Conservation (phyloP, 2,797 vertebrate genomes). For the Leptoclinus maculatus region DNA sequence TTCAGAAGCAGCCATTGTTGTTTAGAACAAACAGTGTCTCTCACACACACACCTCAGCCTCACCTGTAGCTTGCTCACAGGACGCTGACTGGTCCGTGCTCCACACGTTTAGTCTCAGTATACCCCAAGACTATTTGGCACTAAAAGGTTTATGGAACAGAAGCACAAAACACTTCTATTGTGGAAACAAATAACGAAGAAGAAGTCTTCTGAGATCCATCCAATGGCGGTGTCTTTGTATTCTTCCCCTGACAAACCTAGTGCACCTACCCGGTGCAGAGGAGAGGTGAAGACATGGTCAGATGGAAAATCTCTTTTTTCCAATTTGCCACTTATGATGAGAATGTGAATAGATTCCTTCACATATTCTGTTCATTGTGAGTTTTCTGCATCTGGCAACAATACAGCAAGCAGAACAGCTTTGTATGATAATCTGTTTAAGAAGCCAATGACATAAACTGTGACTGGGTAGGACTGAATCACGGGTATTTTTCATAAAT, state of each 20-base stretch:
- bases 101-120: neutral
- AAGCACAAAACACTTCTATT: neutral
- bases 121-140: neutral
- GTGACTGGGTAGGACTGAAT: constrained; percentile 6
- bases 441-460: constrained; percentile 23
- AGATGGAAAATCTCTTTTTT: neutral
- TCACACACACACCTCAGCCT: too few relatives aligned
- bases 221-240: neutral
- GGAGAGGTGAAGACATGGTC: neutral
- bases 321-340: neutral
- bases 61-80: too few relatives aligned
- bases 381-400: constrained; percentile 1
- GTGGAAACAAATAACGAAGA: neutral
- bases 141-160: neutral
- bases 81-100: neutral
- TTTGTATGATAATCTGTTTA: neutral
- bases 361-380: constrained; percentile 4
- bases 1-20: neutral
- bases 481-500: constrained; percentile 13
- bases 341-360: constrained; percentile 1
- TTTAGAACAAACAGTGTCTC: too few relatives aligned
- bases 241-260: neutral
- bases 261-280: neutral
- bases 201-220: neutral
- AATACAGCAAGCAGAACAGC: constrained; percentile 2